These are phyloP conservation scores for Agrotis segetum DNA, from an alignment of 2,888 invertebrate species.

Conservation along the genomic window DNA sequence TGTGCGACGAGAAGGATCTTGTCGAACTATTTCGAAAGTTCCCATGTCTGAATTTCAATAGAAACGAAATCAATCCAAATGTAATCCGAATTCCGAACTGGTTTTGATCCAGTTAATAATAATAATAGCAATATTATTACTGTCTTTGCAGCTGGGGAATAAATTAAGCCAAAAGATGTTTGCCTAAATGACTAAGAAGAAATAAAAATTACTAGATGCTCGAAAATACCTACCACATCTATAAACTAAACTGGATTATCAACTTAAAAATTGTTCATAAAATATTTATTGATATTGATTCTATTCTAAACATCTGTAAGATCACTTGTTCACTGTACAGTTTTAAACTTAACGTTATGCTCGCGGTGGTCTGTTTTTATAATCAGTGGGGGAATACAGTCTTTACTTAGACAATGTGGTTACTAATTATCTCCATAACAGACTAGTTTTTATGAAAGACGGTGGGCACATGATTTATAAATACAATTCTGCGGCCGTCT, in stretches of 20 bases:
- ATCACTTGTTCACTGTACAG: constrained; percentile 13
- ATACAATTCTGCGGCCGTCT: constrained; percentile 17
- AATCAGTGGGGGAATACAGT: constrained; percentile 72
- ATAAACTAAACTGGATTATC: constrained; percentile 7
- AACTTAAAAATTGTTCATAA: neutral
- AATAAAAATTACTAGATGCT: neutral
- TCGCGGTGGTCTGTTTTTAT: constrained; percentile 72
- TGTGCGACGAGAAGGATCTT: constrained; percentile 18
- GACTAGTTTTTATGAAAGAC: constrained; percentile 61
- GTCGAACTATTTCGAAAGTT: constrained; percentile 10
- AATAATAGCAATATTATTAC: neutral
- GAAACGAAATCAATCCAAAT: constrained; percentile 11
- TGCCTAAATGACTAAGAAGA: neutral
- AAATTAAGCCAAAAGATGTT: neutral
- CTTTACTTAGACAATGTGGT: constrained; percentile 66
- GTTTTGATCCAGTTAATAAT: neutral
- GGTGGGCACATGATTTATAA: constrained; percentile 48
- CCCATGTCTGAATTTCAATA: constrained; percentile 7
- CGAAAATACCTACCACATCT: neutral
- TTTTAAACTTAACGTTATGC: constrained; percentile 56
- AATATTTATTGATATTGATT: constrained; percentile 27
- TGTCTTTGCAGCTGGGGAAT: neutral
- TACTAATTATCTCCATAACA: constrained; percentile 61
- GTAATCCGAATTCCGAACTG: neutral
- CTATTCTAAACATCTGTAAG: constrained; percentile 13